phyloP scores from a whole-genome alignment of 2,888 invertebrate species.

The Osmoderma eremita region DNA sequence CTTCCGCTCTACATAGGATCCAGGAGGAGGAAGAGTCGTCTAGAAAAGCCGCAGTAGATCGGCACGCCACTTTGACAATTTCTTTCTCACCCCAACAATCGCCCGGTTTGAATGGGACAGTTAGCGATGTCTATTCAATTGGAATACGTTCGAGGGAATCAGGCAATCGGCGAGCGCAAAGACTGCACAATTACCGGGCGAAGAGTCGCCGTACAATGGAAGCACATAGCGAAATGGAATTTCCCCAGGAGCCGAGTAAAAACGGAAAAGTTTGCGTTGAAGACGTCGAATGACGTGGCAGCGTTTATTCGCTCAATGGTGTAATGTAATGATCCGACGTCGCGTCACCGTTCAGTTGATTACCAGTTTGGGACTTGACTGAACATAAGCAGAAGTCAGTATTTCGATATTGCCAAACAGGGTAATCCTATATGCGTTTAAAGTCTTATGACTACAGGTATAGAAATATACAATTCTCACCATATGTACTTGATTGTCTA shows the following conservation, averaged over 20 bases:
- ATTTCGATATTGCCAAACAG: too few species aligned
- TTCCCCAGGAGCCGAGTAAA: conserved; percentile 3
- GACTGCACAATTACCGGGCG: conserved; percentile 58
- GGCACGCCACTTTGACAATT: conserved; percentile 34
- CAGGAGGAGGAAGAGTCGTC: background rate
- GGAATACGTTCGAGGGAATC: conserved; percentile 56
- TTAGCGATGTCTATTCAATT: conserved; percentile 55
- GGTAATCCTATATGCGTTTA: too few species aligned
- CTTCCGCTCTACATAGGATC: background rate
- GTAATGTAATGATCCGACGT: too few species aligned
- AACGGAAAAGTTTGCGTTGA: too few species aligned
- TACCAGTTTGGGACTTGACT: too few species aligned
- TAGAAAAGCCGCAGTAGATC: conserved; percentile 36
- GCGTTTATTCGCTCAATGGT: too few species aligned
- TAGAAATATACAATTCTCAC: too few species aligned
- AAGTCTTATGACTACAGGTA: too few species aligned
- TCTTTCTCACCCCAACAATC: background rate
- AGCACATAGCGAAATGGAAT: conserved; percentile 22
- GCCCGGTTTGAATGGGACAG: conserved; percentile 53
- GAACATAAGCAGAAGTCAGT: too few species aligned
- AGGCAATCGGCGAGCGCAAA: conserved; percentile 59
- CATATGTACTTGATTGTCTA: too few species aligned
- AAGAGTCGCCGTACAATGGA: conserved; percentile 50
- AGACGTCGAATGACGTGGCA: too few species aligned
- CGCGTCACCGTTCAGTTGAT: too few species aligned